Percentiles rank a stretch among this genome's conserved stretches.
Evolutionary conservation across 1,140 invertebrate species (phyloP).

Genomic region (Atta colombica): DNA sequence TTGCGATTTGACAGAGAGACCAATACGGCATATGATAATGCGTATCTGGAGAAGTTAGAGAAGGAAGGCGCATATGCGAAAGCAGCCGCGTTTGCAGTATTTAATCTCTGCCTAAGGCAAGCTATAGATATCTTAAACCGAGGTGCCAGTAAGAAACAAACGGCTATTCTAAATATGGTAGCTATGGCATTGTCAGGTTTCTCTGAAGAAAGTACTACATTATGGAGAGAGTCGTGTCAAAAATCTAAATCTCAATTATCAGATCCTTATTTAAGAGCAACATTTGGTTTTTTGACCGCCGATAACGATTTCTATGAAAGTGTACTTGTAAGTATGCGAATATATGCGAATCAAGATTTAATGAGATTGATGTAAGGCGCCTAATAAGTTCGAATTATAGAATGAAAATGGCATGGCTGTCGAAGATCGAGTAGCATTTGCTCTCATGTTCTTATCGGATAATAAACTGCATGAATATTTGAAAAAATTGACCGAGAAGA

Average conservation of each 20-base stretch:
- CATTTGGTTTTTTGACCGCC: slow-evolving; percentile 96
- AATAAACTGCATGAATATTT: slow-evolving; percentile 93
- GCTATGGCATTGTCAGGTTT: slow-evolving; percentile 97
- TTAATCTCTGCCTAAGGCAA: slow-evolving; percentile 93
- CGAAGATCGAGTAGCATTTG: slow-evolving; percentile 97
- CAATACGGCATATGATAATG: slow-evolving; percentile 82
- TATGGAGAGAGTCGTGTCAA: slow-evolving; percentile 94
- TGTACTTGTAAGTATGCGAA: slow-evolving; percentile 90
- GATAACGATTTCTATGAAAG: slow-evolving; percentile 93
- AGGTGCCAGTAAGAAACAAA: slow-evolving; percentile 86
- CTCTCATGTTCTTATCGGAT: slow-evolving; percentile 95
- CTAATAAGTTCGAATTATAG: slow-evolving; percentile 83
- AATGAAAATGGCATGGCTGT: slow-evolving; percentile 94
- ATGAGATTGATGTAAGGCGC: not conserved
- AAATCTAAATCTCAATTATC: slow-evolving; percentile 90
- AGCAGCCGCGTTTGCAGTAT: slow-evolving; percentile 96
- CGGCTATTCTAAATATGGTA: slow-evolving; percentile 89
- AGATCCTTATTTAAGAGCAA: slow-evolving; percentile 96
- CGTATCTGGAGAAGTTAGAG: slow-evolving; percentile 89
- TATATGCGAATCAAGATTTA: not conserved
- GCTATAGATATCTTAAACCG: slow-evolving; percentile 95
- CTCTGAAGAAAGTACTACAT: slow-evolving; percentile 92
- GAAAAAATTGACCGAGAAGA: slow-evolving; percentile 89
- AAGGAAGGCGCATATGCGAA: slow-evolving; percentile 90
- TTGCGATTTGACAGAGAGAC: slow-evolving; percentile 93